Evolutionary conservation across 2,888 invertebrate genomes (phyloP).

Genomic region (Tromatobia lineatoria): DNA sequence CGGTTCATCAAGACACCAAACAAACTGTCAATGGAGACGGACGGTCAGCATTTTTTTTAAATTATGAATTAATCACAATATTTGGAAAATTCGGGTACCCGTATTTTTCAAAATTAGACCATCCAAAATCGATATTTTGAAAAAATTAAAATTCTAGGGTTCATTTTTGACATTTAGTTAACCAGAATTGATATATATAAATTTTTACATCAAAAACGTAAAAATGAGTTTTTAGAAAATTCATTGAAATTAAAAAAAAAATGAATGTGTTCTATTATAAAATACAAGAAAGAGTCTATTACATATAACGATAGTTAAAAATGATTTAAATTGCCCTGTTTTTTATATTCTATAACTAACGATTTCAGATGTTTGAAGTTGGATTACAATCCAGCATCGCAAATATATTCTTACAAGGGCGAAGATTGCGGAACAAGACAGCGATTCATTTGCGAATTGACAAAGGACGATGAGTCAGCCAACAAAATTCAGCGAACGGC

Average conservation of each 20-base stretch:
- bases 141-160: too few relatives aligned
- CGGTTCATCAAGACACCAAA: slow-evolving; percentile 86
- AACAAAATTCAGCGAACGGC: slow-evolving; percentile 81
- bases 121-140: too few relatives aligned
- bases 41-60: slow-evolving; percentile 72
- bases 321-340: background rate
- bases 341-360: background rate
- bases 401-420: slow-evolving; percentile 90
- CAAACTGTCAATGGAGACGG: slow-evolving; percentile 81
- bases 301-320: too few relatives aligned
- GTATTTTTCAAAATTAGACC: too few relatives aligned
- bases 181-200: background rate
- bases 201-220: too few relatives aligned
- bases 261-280: too few relatives aligned
- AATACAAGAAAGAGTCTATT: too few relatives aligned
- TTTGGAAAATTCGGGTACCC: too few relatives aligned
- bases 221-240: too few relatives aligned
- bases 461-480: slow-evolving; percentile 80
- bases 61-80: too few relatives aligned
- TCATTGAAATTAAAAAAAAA: too few relatives aligned
- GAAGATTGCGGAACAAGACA: slow-evolving; percentile 91
- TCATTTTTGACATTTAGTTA: too few relatives aligned
- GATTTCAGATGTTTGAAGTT: slow-evolving; percentile 89
- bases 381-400: slow-evolving; percentile 88
- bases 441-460: slow-evolving; percentile 90